Conservation (phyloP, 1,140 invertebrate species). For the Drosophila sp. region DNA sequence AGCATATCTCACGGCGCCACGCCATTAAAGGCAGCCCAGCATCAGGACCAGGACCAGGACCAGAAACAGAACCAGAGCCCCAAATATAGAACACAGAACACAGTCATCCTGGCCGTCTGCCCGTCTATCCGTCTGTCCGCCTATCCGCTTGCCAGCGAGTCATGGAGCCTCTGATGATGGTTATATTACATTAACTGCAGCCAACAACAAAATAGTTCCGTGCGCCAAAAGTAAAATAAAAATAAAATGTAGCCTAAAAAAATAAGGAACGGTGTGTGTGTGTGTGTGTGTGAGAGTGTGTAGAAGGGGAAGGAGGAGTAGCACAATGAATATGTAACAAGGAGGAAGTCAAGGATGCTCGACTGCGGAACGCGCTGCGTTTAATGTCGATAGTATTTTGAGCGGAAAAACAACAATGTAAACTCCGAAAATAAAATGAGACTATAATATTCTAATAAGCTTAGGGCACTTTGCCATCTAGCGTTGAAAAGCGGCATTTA, state of each 20-base stretch:
- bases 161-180: constrained; percentile 62
- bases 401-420: background rate
- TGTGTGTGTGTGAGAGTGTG: background rate
- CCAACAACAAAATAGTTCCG: constrained; percentile 67
- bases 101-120: background rate
- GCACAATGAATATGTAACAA: constrained; percentile 75
- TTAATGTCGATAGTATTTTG: constrained; percentile 44
- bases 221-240: constrained; percentile 78
- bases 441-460: constrained; percentile 40
- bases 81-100: background rate
- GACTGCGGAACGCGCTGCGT: constrained; percentile 43
- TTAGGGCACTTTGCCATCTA: constrained; percentile 38
- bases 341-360: constrained; percentile 25
- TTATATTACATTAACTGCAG: constrained; percentile 80
- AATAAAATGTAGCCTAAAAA: constrained; percentile 73
- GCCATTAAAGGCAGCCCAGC: constrained; percentile 59
- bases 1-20: constrained; percentile 71
- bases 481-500: constrained; percentile 13
- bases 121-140: background rate
- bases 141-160: background rate
- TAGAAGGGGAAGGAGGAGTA: background rate
- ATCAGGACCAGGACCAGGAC: no score
- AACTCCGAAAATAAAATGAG: background rate
- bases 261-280: background rate
- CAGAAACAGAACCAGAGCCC: no score